phyloP scores from a whole-genome alignment of 2,888 invertebrate species.

The Trissolcus brochymenae region DNA sequence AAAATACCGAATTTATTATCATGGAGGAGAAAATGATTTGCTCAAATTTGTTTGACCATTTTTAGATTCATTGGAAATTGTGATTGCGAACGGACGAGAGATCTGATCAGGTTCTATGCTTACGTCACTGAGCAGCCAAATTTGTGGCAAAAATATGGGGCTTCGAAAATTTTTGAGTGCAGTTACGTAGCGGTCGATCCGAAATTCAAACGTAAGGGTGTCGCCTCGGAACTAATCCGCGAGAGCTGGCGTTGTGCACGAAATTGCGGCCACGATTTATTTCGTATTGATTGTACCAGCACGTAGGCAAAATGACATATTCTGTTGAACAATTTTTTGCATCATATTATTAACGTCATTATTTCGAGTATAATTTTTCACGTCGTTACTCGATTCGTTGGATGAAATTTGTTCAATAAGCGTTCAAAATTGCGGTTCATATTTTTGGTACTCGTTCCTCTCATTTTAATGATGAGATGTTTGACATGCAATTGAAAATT shows the following conservation, averaged over 20 bases:
- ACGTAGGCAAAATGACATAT: slow-evolving; percentile 57
- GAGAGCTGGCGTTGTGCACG: slow-evolving; percentile 69
- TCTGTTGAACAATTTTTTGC: background rate
- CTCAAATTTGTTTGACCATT: no score
- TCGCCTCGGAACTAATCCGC: slow-evolving; percentile 63
- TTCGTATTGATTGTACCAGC: slow-evolving; percentile 67
- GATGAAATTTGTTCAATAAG: no score
- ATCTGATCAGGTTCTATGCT: slow-evolving; percentile 65
- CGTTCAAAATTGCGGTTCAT: no score
- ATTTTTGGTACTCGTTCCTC: no score
- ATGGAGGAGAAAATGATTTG: no score
- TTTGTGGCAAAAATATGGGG: slow-evolving; percentile 62
- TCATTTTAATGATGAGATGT: no score
- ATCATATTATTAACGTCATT: no score
- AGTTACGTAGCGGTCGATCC: slow-evolving; percentile 62
- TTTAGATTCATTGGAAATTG: background rate
- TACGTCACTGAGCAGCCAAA: slow-evolving; percentile 59
- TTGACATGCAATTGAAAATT: no score
- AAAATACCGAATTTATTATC: no score
- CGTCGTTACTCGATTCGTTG: no score
- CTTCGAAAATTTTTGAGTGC: slow-evolving; percentile 64
- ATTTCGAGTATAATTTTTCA: no score
- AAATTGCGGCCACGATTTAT: slow-evolving; percentile 64
- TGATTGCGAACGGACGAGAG: slow-evolving; percentile 37
- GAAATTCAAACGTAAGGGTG: slow-evolving; percentile 60